phyloP scores from a whole-genome alignment of 2,888 invertebrate genomes.

The Caradrina clavipalpis region DNA sequence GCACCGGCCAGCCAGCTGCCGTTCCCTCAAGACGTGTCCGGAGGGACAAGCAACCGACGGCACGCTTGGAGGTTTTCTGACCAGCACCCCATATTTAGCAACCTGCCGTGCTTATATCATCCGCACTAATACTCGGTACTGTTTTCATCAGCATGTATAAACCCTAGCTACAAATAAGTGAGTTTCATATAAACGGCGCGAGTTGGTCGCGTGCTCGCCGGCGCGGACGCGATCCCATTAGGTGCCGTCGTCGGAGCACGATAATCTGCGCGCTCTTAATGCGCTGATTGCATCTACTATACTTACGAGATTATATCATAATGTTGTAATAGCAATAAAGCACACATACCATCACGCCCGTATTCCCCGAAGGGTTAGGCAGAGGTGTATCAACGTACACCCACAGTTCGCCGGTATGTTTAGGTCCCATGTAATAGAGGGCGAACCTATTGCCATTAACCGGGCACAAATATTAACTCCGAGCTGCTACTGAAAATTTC shows the following conservation, averaged over 20 bases:
- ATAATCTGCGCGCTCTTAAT: slow-evolving; percentile 45
- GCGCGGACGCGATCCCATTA: slow-evolving; percentile 53
- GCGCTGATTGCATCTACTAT: slow-evolving; percentile 33
- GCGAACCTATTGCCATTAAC: too few relatives aligned
- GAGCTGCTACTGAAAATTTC: too few relatives aligned
- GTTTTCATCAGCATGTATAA: slow-evolving; percentile 1
- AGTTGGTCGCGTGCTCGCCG: slow-evolving; percentile 23
- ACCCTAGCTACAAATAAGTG: slow-evolving; percentile 16
- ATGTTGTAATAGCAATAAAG: slow-evolving; percentile 32
- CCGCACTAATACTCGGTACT: not conserved
- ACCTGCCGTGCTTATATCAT: not conserved
- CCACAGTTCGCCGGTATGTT: too few relatives aligned
- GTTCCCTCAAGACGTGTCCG: too few relatives aligned
- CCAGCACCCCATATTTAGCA: not conserved
- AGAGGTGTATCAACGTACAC: too few relatives aligned
- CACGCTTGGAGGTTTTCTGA: too few relatives aligned
- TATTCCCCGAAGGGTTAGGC: too few relatives aligned
- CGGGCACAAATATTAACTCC: too few relatives aligned
- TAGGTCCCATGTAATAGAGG: too few relatives aligned
- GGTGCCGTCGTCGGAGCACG: slow-evolving; percentile 19
- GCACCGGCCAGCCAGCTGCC: too few relatives aligned
- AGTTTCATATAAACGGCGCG: slow-evolving; percentile 1
- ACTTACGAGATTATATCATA: slow-evolving; percentile 30
- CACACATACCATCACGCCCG: too few relatives aligned
- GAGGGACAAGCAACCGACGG: too few relatives aligned